Conservation (phyloP, 2,888 invertebrate genomes). For the Polydrusus pterygomalis region DNA sequence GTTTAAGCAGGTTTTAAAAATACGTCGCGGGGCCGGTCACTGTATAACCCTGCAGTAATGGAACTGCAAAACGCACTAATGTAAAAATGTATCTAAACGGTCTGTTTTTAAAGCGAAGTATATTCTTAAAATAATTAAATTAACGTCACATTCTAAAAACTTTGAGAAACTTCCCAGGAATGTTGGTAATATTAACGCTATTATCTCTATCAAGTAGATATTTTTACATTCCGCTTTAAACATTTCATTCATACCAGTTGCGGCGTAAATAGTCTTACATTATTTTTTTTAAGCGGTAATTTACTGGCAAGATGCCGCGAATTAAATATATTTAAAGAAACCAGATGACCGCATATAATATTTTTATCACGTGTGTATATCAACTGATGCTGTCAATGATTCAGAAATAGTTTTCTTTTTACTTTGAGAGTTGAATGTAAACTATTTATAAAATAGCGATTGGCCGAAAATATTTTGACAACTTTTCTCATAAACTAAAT, state of each 20-base stretch:
- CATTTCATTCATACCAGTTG: constrained; percentile 17
- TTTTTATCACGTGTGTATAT: constrained; percentile 14
- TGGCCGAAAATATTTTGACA: constrained; percentile 3
- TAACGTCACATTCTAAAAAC: neutral
- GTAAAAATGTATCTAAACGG: no score
- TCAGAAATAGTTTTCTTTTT: constrained; percentile 11
- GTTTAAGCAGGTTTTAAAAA: no score
- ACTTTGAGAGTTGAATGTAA: constrained; percentile 2
- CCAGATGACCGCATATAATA: constrained; percentile 23
- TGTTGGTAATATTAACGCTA: neutral
- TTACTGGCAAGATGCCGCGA: constrained; percentile 22
- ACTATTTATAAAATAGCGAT: neutral
- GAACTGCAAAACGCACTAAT: no score
- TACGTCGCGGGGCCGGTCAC: no score
- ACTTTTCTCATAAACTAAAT: neutral
- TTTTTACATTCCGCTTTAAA: constrained; percentile 12
- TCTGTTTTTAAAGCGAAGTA: no score
- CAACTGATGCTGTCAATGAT: constrained; percentile 14
- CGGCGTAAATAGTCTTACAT: constrained; percentile 4
- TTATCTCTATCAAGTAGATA: neutral
- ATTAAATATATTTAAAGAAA: constrained; percentile 15
- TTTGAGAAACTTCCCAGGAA: neutral
- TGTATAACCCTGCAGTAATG: no score
- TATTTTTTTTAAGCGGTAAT: constrained; percentile 14
- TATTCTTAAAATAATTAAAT: neutral